Evolutionary conservation across 2,888 invertebrate genomes (phyloP).

Genomic region (Dugesia japonica): DNA sequence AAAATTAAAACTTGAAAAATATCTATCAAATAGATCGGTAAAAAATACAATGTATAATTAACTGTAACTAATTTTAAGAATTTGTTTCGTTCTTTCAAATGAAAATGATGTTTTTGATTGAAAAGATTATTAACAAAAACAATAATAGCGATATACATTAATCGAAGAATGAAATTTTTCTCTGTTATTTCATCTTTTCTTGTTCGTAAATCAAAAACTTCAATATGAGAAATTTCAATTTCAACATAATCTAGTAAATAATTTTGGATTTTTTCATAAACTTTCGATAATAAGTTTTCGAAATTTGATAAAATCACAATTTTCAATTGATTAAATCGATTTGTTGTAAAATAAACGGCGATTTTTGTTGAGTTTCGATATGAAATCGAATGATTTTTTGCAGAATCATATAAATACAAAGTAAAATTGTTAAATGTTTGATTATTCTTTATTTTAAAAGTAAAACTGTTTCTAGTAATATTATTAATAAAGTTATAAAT

Average conservation of each 20-base stretch:
- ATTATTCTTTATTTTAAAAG: background rate
- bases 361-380: background rate
- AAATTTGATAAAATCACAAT: background rate
- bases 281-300: background rate
- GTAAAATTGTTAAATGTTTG: background rate
- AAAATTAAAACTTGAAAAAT: background rate
- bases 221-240: background rate
- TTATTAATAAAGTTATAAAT: background rate
- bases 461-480: background rate
- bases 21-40: background rate
- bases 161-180: background rate
- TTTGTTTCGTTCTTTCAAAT: background rate
- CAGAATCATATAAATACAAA: background rate
- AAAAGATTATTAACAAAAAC: background rate
- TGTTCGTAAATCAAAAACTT: background rate
- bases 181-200: background rate
- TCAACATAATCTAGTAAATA: background rate
- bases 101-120: background rate
- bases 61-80: background rate
- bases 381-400: background rate
- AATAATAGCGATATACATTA: background rate
- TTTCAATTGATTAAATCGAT: background rate
- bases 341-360: background rate
- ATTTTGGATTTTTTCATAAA: background rate
- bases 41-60: background rate